Base-by-base conservation (phyloP, 1,140 invertebrate species). In the Caerostris extrusa region DNA sequence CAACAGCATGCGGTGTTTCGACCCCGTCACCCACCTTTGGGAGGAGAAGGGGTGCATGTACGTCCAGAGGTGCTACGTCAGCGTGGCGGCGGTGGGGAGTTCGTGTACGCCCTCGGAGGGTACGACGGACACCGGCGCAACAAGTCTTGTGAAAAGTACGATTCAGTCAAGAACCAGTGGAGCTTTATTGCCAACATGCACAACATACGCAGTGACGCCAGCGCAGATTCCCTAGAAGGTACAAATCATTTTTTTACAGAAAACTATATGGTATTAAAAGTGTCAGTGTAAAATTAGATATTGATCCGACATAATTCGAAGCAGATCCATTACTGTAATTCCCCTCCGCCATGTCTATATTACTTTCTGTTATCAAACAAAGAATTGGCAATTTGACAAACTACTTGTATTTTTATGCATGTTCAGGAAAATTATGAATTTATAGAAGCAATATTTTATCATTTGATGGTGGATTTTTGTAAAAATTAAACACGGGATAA, bases 41-140 rank as follows among this genome's bases (percentile, higher is more conserved):
- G 96, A 96, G 10, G 97, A 98, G 94, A 96, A 96, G 81, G 97
- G 97, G 2, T 97, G 97, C 95, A 98, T 98, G 98, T 97, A 98
- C 95, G 97, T 97, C 53, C 95, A 95, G 10, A 96, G 97, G 67
- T 98, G 97, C 95, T 98, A 98, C 95, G 97, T 98, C 83, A 98
- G 98, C 95, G 97, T 97, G 14, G 97, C 97, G 19, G 96, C 97
- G 6, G 96, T 97, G 69, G 95, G 50, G 94, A 95, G 8, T 87
- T 95, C 56, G 96, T 97, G 34, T 97, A 96, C 95, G 96, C 96
- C 17, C 94, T 97, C n/a, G 96, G 96, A 7, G 96, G 96, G 8
- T 97, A 96, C 95, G 96, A 97, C 95, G 96, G 96, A 7, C 95
- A 96, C 17, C 95, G 95, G 14, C 94, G 96, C 5, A 96, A 96